Conservation (phyloP, 2,888 invertebrate species). For the Pollenia labialis region DNA sequence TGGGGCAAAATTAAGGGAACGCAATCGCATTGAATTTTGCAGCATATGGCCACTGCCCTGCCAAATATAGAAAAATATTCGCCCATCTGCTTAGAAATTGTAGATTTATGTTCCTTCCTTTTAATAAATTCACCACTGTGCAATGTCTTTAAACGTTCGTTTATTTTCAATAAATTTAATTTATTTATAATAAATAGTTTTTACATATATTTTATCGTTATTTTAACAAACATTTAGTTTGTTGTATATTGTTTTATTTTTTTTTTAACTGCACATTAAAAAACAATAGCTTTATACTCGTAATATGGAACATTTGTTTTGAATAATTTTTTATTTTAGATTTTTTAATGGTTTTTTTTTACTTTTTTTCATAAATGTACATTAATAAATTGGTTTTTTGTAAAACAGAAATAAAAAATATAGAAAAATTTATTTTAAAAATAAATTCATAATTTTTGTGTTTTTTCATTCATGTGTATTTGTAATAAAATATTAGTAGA, state of each 20-base stretch:
- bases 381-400: slow-evolving; percentile 16
- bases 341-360: neutral
- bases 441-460: slow-evolving; percentile 41
- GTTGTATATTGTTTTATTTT: neutral
- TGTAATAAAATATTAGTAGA: slow-evolving; percentile 9
- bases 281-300: slow-evolving; percentile 48
- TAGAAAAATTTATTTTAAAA: slow-evolving; percentile 32
- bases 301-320: slow-evolving; percentile 33
- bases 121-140: no score
- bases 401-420: slow-evolving; percentile 25
- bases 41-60: no score
- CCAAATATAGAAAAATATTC: no score
- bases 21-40: no score
- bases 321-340: neutral
- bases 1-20: no score
- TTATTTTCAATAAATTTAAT: slow-evolving; percentile 16
- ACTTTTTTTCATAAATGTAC: no score
- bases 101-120: no score
- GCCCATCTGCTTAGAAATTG: no score
- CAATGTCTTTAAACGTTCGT: slow-evolving; percentile 8
- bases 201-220: slow-evolving; percentile 25
- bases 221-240: slow-evolving; percentile 50
- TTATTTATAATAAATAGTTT: slow-evolving; percentile 37
- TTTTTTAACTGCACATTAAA: slow-evolving; percentile 59
- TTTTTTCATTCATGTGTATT: slow-evolving; percentile 26